A percentile compares a stretch with the other conserved stretches of the same genome.
Conservation (phyloP, 1,140 invertebrate species). For the Drosophila ironensis region DNA sequence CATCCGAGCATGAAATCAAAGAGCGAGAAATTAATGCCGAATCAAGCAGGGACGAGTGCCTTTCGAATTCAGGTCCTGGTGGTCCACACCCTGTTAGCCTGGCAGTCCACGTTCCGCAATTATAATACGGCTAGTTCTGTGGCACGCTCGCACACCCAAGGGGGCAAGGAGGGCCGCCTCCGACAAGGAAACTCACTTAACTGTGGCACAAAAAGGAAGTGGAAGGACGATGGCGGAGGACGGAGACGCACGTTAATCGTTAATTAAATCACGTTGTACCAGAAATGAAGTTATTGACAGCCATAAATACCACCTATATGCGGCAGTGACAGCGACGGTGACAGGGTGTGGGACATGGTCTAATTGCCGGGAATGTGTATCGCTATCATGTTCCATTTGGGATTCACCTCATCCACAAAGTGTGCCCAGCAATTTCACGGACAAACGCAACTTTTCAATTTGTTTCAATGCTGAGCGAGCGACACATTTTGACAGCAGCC, state of each 20-base stretch:
- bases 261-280: constrained; percentile 76
- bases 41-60: neutral
- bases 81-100: too few relatives aligned
- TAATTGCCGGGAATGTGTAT: constrained; percentile 49
- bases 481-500: neutral
- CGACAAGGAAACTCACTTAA: constrained; percentile 67
- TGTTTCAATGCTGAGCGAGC: constrained; percentile 34
- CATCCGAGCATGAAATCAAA: constrained; percentile 39
- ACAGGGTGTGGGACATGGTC: constrained; percentile 39
- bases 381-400: constrained; percentile 38
- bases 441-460: constrained; percentile 53
- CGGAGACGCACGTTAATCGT: constrained; percentile 47
- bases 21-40: constrained; percentile 21
- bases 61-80: too few relatives aligned
- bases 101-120: constrained; percentile 16
- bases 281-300: constrained; percentile 75
- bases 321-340: neutral
- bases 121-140: constrained; percentile 36
- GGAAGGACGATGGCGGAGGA: too few relatives aligned
- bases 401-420: too few relatives aligned
- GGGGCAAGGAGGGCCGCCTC: constrained; percentile 3
- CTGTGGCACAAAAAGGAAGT: constrained; percentile 41
- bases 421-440: too few relatives aligned
- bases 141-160: too few relatives aligned
- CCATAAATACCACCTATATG: constrained; percentile 42